Evolutionary conservation across 1,140 invertebrate species (phyloP).

Genomic region (Protaetia brevitarsis): DNA sequence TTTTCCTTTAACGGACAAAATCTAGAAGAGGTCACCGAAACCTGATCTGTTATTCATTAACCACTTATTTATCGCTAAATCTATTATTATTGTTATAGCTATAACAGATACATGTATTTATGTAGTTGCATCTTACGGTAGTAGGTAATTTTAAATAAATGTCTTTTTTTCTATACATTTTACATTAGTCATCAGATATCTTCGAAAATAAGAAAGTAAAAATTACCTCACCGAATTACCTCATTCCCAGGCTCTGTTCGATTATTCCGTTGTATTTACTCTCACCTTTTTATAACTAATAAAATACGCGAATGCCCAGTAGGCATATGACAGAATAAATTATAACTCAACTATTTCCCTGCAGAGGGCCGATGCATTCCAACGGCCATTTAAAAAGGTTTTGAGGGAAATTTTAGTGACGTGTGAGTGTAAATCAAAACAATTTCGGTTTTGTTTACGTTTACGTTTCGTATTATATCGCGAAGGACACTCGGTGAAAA

Average conservation of each 20-base stretch:
- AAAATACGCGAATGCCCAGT: not conserved
- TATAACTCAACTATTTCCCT: slow-evolving; percentile 22
- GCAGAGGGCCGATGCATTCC: slow-evolving; percentile 24
- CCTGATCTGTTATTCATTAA: not conserved
- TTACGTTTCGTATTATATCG: not conserved
- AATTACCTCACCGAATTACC: slow-evolving; percentile 2
- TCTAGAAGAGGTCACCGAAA: not conserved
- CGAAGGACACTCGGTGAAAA: not conserved
- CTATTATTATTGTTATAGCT: not conserved
- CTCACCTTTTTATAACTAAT: not conserved
- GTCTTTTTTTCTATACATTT: not conserved
- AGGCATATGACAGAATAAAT: too few relatives aligned
- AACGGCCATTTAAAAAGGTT: slow-evolving; percentile 32
- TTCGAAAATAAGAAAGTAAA: not conserved
- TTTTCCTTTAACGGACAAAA: not conserved
- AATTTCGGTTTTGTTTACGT: not conserved
- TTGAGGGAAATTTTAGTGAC: slow-evolving; percentile 25
- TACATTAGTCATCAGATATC: not conserved
- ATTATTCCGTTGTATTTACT: too few relatives aligned
- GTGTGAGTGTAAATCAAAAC: slow-evolving; percentile 26
- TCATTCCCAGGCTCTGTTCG: not conserved
- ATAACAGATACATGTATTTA: not conserved
- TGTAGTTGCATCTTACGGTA: too few relatives aligned
- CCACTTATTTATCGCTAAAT: not conserved
- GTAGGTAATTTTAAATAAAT: not conserved